These are phyloP conservation scores for Brachypodius melanocephalos DNA, from an alignment of 2,113 vertebrate species.

Conservation along the genomic window DNA sequence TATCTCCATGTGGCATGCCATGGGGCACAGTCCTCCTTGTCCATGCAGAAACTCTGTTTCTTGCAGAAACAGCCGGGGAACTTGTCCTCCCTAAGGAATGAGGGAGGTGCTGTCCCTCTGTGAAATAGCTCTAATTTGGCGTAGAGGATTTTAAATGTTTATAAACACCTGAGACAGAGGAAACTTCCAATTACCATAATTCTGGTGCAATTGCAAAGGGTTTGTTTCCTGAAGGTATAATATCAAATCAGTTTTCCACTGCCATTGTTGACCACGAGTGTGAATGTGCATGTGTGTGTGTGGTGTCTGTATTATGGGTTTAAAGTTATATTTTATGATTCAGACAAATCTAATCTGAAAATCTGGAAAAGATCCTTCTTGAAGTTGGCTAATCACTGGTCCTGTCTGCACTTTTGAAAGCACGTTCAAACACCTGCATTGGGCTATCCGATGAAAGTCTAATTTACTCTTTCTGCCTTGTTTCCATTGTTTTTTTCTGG, in stretches of 20 bases:
- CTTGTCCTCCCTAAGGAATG: background rate
- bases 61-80: background rate
- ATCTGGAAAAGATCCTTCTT: background rate
- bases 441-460: background rate
- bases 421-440: background rate
- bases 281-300: accelerated
- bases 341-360: background rate
- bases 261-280: background rate
- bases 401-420: background rate
- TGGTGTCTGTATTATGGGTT: background rate
- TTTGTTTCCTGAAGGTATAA: background rate
- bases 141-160: background rate
- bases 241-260: background rate
- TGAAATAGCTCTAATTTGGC: background rate
- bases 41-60: background rate
- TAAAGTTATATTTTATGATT: background rate
- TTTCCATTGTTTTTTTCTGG: background rate
- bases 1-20: background rate
- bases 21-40: background rate
- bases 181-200: background rate
- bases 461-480: background rate
- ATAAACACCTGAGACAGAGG: background rate
- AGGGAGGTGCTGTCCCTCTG: background rate
- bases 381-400: background rate
- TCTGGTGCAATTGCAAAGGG: background rate